Evolutionary conservation across 2,797 vertebrate genomes (phyloP), one percentile per base, ranked within the genome.

Genomic region (Orientallactaga sibirica): DNA sequence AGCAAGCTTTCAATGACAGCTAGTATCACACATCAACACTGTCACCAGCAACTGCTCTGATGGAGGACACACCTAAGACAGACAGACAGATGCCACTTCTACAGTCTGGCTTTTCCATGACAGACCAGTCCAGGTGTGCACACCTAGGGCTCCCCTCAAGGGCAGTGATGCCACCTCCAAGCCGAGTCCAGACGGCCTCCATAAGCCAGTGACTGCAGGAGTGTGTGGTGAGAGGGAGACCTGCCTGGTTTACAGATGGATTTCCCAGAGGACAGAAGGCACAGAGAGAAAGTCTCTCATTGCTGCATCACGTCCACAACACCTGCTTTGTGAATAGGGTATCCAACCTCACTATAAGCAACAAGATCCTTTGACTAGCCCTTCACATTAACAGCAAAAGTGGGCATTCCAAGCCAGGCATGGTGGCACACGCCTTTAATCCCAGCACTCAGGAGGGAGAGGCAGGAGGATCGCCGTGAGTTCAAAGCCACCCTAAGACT

Each of bases 221-320:
- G 68, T 19, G 3, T 0, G 11, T 2, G 15, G 29, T 2, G 2
- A 22, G n/a, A 0, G 10, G 7, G 15, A 77, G 37, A 86, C 24
- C 14, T 12, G 33, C 11, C 41, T 15, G 8, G 55, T 43, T 95
- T 84, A 20, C 25, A 16, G 10, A 33, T 4, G 43, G 73, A 64
- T 33, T 68, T 81, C 16, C 24, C 64, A 80, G 29, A 64, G 12
- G 27, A 73, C 2, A 20, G 41, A 27, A 74, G 24, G 16, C 43
- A 37, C 0, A 37, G 4, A 41, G 62, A 37, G 73, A 66, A n/a
- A 55, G 20, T 37, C 48, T 82, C 61, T 12, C 37, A 75, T 15
- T 33, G 22, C n/a, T 15, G 12, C 1, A 5, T 25, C 33, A 19
- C 11, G 22, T 2, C 8, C 1, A 68, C 29, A 10, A 6, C 58